These are phyloP conservation scores for Peromyscus melanophrys DNA, from an alignment of 2,797 vertebrate species.

Conservation along the genomic window DNA sequence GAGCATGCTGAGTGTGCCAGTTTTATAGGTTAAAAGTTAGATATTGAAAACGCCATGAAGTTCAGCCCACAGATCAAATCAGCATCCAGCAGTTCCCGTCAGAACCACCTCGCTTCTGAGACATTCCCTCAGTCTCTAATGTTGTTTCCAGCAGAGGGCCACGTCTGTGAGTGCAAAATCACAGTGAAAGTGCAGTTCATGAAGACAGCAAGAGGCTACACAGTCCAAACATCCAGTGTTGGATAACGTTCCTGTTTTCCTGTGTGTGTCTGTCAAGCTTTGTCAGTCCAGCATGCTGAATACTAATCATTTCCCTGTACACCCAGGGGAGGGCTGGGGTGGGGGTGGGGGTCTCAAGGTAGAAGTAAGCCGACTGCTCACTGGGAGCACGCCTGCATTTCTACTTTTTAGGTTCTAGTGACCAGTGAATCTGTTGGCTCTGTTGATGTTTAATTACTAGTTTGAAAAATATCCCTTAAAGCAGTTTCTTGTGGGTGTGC, in stretches of 20 bases:
- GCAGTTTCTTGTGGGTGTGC: neutral
- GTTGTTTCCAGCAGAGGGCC: neutral
- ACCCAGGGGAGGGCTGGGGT: too few species aligned
- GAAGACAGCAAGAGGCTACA: neutral
- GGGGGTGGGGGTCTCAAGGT: neutral
- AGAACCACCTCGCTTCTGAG: neutral
- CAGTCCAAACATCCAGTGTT: neutral
- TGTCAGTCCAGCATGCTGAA: neutral
- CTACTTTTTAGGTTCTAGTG: neutral
- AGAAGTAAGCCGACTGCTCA: neutral
- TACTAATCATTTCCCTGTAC: neutral
- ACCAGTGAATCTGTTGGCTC: neutral
- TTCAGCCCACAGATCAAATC: neutral
- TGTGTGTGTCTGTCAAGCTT: neutral
- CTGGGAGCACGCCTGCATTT: neutral
- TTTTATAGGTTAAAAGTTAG: neutral
- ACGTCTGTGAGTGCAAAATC: neutral
- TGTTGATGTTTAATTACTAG: neutral
- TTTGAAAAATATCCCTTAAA: conserved; percentile 26
- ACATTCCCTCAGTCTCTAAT: neutral
- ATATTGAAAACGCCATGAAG: neutral
- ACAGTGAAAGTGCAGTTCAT: neutral
- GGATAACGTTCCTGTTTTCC: too few species aligned
- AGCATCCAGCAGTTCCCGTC: neutral
- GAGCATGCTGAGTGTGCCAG: neutral